These are phyloP conservation scores for Endotricha flammealis DNA, from an alignment of 2,888 invertebrate genomes.

Conservation along the genomic window DNA sequence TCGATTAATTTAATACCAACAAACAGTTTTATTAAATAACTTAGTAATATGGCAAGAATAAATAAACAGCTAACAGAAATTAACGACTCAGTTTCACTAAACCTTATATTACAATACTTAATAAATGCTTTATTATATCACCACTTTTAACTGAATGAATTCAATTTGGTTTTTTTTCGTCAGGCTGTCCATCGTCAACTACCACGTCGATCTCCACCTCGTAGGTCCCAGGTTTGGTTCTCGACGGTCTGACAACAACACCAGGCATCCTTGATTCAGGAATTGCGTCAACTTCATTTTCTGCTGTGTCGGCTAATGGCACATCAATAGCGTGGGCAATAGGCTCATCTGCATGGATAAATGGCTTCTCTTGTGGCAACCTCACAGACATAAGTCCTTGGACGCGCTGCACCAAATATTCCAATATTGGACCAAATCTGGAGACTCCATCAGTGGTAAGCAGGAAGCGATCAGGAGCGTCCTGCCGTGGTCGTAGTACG, in stretches of 20 bases:
- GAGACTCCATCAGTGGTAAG: slow-evolving; percentile 62
- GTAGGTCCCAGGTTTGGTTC: slow-evolving; percentile 59
- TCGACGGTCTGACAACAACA: slow-evolving; percentile 54
- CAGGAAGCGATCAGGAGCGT: slow-evolving; percentile 47
- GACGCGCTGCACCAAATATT: slow-evolving; percentile 82
- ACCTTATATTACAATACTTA: slow-evolving; percentile 23
- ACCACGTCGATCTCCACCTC: slow-evolving; percentile 65
- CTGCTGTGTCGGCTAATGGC: slow-evolving; percentile 48
- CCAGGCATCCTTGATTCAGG: slow-evolving; percentile 64
- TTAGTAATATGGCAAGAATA: slow-evolving; percentile 62
- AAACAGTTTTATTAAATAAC: slow-evolving; percentile 34
- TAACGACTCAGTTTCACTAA: slow-evolving; percentile 17
- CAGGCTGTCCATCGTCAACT: slow-evolving; percentile 62
- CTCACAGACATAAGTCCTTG: slow-evolving; percentile 85
- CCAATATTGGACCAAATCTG: slow-evolving; percentile 83
- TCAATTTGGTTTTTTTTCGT: slow-evolving; percentile 28
- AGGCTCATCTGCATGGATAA: neutral
- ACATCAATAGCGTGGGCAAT: slow-evolving; percentile 13
- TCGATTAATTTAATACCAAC: slow-evolving; percentile 21
- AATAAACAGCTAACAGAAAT: slow-evolving; percentile 33
- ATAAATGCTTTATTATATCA: slow-evolving; percentile 34
- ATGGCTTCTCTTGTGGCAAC: slow-evolving; percentile 65
- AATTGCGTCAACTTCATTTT: slow-evolving; percentile 68
- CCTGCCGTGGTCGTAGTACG: slow-evolving; percentile 53
- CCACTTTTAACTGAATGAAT: slow-evolving; percentile 1